Conservation (phyloP, 2,888 invertebrate genomes). For the Dolichomitus sp. region DNA sequence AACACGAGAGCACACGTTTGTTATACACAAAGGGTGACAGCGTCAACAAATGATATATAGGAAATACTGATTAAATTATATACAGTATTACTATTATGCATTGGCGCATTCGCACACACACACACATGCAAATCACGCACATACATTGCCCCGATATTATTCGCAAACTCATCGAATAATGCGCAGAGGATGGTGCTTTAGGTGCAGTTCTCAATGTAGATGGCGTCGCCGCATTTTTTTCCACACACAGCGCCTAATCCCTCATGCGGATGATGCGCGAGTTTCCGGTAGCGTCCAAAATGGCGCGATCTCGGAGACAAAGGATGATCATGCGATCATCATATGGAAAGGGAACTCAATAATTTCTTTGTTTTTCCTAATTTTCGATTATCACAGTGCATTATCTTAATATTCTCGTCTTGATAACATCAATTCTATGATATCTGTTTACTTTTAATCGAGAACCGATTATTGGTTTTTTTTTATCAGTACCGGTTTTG, state of each 20-base stretch:
- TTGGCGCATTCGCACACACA: constrained; percentile 79
- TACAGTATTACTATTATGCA: constrained; percentile 78
- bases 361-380: neutral
- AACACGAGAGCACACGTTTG: constrained; percentile 53
- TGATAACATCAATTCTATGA: no score
- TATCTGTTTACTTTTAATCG: no score
- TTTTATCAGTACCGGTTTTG: no score
- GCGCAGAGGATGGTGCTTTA: neutral
- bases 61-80: constrained; percentile 16
- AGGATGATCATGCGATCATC: neutral
- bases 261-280: neutral
- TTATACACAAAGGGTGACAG: constrained; percentile 80
- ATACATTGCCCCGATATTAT: neutral
- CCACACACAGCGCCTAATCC: neutral
- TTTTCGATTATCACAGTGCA: no score
- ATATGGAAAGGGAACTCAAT: neutral
- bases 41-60: constrained; percentile 84
- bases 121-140: constrained; percentile 44
- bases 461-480: no score
- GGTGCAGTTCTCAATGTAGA: neutral
- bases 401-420: no score
- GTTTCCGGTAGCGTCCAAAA: constrained; percentile 13
- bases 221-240: neutral
- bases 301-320: neutral
- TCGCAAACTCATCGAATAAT: constrained; percentile 13